phyloP scores from a whole-genome alignment of 2,797 vertebrate genomes.

The Amblyraja radiata region DNA sequence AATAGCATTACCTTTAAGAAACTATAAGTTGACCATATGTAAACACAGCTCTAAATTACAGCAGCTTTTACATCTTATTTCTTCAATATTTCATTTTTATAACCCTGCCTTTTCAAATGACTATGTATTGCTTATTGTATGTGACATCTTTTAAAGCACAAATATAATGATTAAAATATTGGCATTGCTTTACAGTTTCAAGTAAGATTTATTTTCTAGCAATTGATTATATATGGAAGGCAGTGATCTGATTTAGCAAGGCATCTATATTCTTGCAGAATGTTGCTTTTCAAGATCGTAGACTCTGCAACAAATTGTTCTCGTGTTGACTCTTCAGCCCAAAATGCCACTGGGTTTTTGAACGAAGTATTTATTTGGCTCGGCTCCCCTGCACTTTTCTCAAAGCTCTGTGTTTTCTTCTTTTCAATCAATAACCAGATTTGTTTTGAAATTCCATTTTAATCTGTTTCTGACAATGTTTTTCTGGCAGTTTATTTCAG shows the following conservation, averaged over 20 bases:
- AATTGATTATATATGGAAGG: background rate
- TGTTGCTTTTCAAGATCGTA: background rate
- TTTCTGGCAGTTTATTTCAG: background rate
- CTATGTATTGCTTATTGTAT: background rate
- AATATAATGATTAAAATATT: conserved; percentile 4
- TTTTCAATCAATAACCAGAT: background rate
- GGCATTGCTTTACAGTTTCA: conserved; percentile 14
- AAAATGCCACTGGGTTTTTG: background rate
- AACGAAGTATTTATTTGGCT: background rate
- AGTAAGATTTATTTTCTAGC: background rate
- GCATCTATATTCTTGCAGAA: no score
- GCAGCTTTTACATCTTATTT: conserved; percentile 28
- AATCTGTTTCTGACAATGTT: background rate
- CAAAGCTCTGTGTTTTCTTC: background rate
- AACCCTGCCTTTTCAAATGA: conserved; percentile 4
- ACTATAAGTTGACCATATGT: conserved; percentile 32
- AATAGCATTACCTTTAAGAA: conserved; percentile 44
- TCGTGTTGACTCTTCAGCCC: background rate
- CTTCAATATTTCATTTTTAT: conserved; percentile 36
- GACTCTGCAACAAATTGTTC: no score
- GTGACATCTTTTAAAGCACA: background rate
- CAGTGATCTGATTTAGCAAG: background rate
- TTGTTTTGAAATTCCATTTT: background rate
- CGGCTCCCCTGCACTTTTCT: background rate
- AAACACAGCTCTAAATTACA: conserved; percentile 28